Base-by-base conservation (phyloP, 2,113 vertebrate genomes). In the Oreotragus oreotragus region DNA sequence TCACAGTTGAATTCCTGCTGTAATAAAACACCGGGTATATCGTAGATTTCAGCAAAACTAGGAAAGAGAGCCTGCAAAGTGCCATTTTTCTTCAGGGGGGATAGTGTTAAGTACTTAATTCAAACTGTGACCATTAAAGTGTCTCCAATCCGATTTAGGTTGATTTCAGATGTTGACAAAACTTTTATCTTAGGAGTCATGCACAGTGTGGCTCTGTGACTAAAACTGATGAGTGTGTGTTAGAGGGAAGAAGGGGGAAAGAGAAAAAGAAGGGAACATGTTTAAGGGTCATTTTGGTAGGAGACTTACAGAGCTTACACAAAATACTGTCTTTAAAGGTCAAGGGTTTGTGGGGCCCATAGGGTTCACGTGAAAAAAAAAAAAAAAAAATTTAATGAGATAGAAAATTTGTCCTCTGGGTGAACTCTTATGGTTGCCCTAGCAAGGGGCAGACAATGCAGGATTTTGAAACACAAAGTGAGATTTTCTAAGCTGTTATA, bases 331-430 rank as follows among this genome's bases (percentile, higher is more conserved):
- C 98, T 98, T 99, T 99, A 99, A 99, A 99, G 99, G 99, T 99
- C 99, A 99, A 99, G 99, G 99, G 99, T 99, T 99, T 99, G 99
- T 99, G 98, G 99, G 99, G 99, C 99, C 99, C 99, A 98, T 98
- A 98, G 99, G 96, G 98, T 99, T 98, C 99, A 99, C 99, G 99
- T 98, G 99, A 99, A 76, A 76, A 99, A 97, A 95, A 99, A 99
- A 99, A 96, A 99, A 99, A 95, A 99, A 99, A 99, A 96, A 99
- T 99, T 99, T 99, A 99, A 99, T 99, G 99, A 99, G 99, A 99
- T 99, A 99, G 99, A 99, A 99, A 98, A 98, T 98, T 98, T 99
- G 99, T 99, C 99, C 99, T 99, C 98, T 99, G 96, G 96, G 97
- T 99, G 99, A 99, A 99, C 99, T 98, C 99, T 97, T 98, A 98